phyloP scores from a whole-genome alignment of 2,888 invertebrate genomes.

The Mythimna ferrago region DNA sequence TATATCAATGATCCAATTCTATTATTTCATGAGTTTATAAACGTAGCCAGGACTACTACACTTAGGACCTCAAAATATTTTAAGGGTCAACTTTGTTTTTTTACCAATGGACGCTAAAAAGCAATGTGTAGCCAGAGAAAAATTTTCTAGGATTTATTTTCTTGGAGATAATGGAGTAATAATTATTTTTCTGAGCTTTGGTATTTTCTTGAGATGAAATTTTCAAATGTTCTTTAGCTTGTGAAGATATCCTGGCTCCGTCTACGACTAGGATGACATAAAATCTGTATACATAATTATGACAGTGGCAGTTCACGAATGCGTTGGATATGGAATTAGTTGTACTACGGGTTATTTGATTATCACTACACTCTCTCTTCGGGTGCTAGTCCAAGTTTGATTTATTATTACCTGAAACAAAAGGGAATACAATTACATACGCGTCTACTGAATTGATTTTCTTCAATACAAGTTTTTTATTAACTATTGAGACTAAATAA shows the following conservation, averaged over 20 bases:
- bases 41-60: slow-evolving; percentile 26
- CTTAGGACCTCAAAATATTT: neutral
- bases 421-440: neutral
- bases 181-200: neutral
- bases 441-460: neutral
- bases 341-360: slow-evolving; percentile 83
- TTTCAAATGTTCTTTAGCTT: neutral
- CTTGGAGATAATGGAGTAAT: neutral
- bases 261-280: slow-evolving; percentile 13
- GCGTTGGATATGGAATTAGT: slow-evolving; percentile 84
- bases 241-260: slow-evolving; percentile 20
- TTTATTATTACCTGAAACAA: slow-evolving; percentile 78
- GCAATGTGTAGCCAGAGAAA: neutral
- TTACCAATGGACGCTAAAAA: too few species aligned
- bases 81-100: too few species aligned
- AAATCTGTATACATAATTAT: slow-evolving; percentile 24
- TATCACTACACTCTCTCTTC: slow-evolving; percentile 71
- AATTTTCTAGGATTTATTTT: neutral
- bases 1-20: slow-evolving; percentile 19
- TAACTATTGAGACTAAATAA: too few species aligned
- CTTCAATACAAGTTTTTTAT: too few species aligned
- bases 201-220: neutral
- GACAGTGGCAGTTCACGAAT: slow-evolving; percentile 74
- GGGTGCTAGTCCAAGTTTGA: slow-evolving; percentile 63
- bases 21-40: slow-evolving; percentile 23